phyloP scores from a whole-genome alignment of 2,113 vertebrate species.

The Parus major region DNA sequence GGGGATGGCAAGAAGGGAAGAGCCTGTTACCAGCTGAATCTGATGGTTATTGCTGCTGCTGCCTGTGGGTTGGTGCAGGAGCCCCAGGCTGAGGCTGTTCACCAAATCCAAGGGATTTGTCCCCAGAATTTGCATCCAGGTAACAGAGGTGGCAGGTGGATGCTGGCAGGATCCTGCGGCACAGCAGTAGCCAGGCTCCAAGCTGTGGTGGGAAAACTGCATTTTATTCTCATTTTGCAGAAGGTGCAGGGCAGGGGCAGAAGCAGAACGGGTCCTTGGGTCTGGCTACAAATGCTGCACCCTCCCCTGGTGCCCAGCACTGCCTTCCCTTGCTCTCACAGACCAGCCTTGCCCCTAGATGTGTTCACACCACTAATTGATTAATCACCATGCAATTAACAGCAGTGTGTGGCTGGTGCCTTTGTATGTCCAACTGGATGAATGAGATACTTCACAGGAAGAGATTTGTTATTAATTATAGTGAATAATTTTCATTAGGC shows the following conservation, averaged over 20 bases:
- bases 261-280: not conserved
- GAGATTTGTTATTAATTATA: not conserved
- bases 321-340: accelerated
- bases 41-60: not conserved
- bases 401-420: accelerated
- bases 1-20: not conserved
- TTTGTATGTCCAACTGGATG: accelerated
- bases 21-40: not conserved
- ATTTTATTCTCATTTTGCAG: not conserved
- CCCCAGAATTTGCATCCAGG: not conserved
- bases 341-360: not conserved
- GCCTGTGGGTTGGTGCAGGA: not conserved
- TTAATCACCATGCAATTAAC: not conserved
- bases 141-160: not conserved
- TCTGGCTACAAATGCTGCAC: not conserved
- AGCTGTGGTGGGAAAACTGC: not conserved
- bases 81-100: not conserved
- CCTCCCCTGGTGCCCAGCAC: not conserved
- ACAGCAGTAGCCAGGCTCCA: not conserved
- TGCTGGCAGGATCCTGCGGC: accelerated
- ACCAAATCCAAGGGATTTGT: not conserved
- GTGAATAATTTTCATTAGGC: not conserved
- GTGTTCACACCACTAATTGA: accelerated
- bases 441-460: not conserved
- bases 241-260: not conserved